Evolutionary conservation across 2,888 invertebrate genomes (phyloP), one percentile per base, ranked within the genome.

Genomic region (Chironomus riparius): DNA sequence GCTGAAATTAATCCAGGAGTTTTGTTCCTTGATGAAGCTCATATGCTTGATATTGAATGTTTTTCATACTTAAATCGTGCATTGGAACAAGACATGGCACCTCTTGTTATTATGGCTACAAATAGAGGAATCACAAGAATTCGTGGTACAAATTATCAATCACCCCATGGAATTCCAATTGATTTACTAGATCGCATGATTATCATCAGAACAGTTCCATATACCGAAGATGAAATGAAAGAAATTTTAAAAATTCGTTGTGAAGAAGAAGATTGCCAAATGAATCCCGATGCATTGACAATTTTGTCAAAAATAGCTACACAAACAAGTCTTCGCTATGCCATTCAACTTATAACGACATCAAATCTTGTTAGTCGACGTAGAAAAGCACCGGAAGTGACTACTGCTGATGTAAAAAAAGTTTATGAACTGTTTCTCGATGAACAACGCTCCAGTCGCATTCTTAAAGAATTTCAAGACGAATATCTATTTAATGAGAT

Each of bases 1-100:
- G 98, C 99, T 0, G 98, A 98, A 84, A 97, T 99, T 81, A 95
- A 98, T 48, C 98, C 99, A 0, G 99, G 99, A 0, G 98, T 98
- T 2, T 86, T 98, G 2, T 98, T 98, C 81, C 92, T 98, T 78
- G 98, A 98, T 81, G 98, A 98, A 87, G 92, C 95, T 0, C 99
- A 99, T 82, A 98, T 99, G 98, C 85, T 99, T 78, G 99, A 99
- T 83, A 96, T 99, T 65, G 99, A 99, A 83, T 99, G 98, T 82
- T 99, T 99, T 86, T 98, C 98, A 0, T 99, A 93, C 84, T 86
- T 99, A 6, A 99, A 99, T 85, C 90, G 99, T 4, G 98, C 98
- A 0, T 85, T 99, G 28, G 99, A 99, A 82, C 94, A 94, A 68
- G 98, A 99, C 80, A 96, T 98, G 87, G 94, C 98, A 0, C 99